Base-by-base conservation (phyloP, 2,797 vertebrate species). In the Argentina silus region DNA sequence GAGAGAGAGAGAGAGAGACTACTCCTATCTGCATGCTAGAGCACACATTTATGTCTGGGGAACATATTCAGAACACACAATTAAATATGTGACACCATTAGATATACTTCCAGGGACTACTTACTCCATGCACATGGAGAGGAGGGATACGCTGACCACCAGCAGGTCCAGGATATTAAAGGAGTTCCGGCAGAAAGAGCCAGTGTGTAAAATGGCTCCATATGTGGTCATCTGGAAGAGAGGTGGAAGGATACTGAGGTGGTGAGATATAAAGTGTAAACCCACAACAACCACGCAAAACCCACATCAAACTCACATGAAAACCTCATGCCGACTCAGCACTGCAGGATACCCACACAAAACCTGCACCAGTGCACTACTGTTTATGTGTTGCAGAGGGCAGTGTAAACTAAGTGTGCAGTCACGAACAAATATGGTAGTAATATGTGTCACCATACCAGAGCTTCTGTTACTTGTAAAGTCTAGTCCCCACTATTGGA, bases 151-250 rank as follows among this genome's bases (percentile, higher is more conserved):
- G 0, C 96, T 92, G 0, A 99, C 98, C 7, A 99, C 98, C 83
- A 99, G 85, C 85, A 99, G 90, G 85, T 99, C 98, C 0, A 99
- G 92, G 69, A 99, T 97, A 83, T 99, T 99, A 93, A 99, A 99
- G 73, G 94, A 98, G 63, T 98, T 99, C 63, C 98, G 94, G 74
- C 98, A 99, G 92, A 99, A 99, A 71, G 98, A 98, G 73, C 98
- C 98, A 15, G 96, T 94, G 91, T 99, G 98, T 74, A 99, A 93
- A 83, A 99, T 95, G 7, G 97, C 98, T 0, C 97, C 98, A 0
- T 97, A 99, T 44, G 97, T 92, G 0, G 96, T 97, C 97, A 99
- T 98, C 98, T 99, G 67, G 15, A 84, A 80, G 1, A 50, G 7
- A 83, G 43, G 8, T 5, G 50, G 67, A 43, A 19, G 51, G 51